Percentiles rank a stretch among this genome's conserved stretches.
phyloP scores from a whole-genome alignment of 2,888 invertebrate species.

The Mythimna vitellina region DNA sequence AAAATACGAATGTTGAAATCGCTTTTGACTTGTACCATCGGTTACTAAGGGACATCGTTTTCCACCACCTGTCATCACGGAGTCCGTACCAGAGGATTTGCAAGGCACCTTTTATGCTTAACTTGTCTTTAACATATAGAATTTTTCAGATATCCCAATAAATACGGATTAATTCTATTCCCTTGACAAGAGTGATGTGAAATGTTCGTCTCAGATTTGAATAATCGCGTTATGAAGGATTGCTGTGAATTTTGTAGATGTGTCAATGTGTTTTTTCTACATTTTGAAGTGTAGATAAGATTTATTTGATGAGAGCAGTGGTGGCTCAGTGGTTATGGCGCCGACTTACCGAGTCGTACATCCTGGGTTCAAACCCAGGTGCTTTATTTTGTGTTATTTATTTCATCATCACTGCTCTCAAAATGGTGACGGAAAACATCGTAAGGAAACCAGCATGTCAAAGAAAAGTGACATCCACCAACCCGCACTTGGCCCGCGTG shows the following conservation, averaged over 20 bases:
- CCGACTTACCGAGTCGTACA: too few species aligned
- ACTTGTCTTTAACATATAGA: conserved; percentile 79
- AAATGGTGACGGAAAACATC: too few species aligned
- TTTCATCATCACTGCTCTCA: too few species aligned
- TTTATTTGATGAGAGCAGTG: background rate
- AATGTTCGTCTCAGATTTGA: conserved; percentile 42
- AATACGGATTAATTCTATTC: conserved; percentile 45
- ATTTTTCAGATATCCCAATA: conserved; percentile 61
- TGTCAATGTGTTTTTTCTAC: background rate
- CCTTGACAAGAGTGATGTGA: conserved; percentile 16
- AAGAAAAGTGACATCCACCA: too few species aligned
- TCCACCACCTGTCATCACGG: conserved; percentile 69
- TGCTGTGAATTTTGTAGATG: conserved; percentile 16
- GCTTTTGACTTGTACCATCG: conserved; percentile 57
- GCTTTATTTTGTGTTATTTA: too few species aligned
- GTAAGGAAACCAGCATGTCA: too few species aligned
- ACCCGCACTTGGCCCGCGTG: too few species aligned
- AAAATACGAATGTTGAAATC: conserved; percentile 18
- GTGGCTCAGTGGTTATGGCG: too few species aligned
- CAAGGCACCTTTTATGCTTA: conserved; percentile 75
- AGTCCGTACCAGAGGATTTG: conserved; percentile 67
- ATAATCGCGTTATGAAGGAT: conserved; percentile 46
- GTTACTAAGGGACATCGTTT: conserved; percentile 56
- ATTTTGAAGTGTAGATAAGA: background rate
- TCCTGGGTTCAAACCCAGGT: too few species aligned